Conservation (phyloP, 2,888 invertebrate genomes). For the Coecobrya sp. region DNA sequence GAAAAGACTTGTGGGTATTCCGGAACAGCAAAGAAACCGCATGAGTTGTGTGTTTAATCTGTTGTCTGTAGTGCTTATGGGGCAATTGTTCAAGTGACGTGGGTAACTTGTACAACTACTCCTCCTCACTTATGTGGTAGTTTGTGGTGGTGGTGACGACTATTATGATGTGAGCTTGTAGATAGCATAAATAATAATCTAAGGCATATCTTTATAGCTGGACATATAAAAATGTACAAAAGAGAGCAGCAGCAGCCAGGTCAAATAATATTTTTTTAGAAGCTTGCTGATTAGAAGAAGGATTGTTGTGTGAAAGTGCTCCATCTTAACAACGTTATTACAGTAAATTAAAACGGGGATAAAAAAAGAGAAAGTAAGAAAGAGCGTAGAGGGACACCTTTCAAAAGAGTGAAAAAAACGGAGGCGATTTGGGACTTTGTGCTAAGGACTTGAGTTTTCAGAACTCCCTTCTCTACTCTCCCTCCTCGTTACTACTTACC, state of each 20-base stretch:
- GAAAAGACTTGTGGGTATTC: neutral
- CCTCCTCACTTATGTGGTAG: neutral
- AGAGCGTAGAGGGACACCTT: constrained; percentile 61
- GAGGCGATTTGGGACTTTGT: constrained; percentile 68
- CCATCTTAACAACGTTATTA: constrained; percentile 30
- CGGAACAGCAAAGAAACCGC: constrained; percentile 7
- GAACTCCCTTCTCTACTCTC: neutral
- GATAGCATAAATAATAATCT: neutral
- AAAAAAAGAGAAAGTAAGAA: constrained; percentile 31
- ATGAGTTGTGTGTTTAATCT: constrained; percentile 19
- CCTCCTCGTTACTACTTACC: neutral
- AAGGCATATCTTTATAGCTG: neutral
- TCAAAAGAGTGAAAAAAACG: constrained; percentile 47
- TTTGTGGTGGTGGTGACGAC: constrained; percentile 7
- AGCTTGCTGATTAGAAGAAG: constrained; percentile 3
- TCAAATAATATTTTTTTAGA: constrained; percentile 22
- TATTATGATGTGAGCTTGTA: constrained; percentile 6
- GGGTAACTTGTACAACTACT: neutral
- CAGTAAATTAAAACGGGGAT: constrained; percentile 54
- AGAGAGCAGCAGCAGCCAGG: neutral
- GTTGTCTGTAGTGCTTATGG: neutral
- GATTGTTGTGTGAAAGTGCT: neutral
- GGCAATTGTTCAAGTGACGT: constrained; percentile 2
- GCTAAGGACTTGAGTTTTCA: constrained; percentile 38
- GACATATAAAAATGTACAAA: neutral